phyloP scores from a whole-genome alignment of 2,888 invertebrate genomes.

The Pegoplata infirma region DNA sequence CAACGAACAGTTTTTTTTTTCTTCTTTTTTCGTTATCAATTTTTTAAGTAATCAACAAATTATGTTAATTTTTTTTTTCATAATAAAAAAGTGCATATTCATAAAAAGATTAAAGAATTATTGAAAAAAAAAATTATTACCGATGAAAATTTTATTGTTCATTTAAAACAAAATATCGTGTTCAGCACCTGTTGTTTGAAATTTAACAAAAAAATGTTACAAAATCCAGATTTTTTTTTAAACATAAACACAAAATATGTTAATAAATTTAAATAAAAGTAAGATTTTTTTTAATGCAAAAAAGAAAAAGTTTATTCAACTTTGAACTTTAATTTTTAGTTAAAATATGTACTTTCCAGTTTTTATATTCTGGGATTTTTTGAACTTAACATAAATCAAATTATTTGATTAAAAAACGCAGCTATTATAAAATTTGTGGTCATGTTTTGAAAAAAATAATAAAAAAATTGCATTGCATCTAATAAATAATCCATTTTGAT shows the following conservation, averaged over 20 bases:
- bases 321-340: conserved; percentile 47
- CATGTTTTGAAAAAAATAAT: not conserved
- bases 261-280: too few relatives aligned
- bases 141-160: not conserved
- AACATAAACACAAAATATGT: not conserved
- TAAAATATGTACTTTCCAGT: too few relatives aligned
- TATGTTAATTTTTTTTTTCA: not conserved
- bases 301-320: conserved; percentile 34
- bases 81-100: not conserved
- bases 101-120: not conserved
- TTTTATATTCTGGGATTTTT: too few relatives aligned
- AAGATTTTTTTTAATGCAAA: not conserved
- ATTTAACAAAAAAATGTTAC: not conserved
- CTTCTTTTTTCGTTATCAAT: not conserved
- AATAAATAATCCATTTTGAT: not conserved
- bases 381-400: too few relatives aligned
- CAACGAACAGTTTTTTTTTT: not conserved
- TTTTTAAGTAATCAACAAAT: not conserved
- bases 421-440: too few relatives aligned
- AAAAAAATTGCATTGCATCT: not conserved
- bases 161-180: not conserved
- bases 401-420: too few relatives aligned
- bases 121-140: not conserved
- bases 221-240: not conserved
- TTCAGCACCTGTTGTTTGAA: conserved; percentile 39